Base-by-base conservation (phyloP, 1,140 invertebrate genomes). In the Bombus soroeensis region DNA sequence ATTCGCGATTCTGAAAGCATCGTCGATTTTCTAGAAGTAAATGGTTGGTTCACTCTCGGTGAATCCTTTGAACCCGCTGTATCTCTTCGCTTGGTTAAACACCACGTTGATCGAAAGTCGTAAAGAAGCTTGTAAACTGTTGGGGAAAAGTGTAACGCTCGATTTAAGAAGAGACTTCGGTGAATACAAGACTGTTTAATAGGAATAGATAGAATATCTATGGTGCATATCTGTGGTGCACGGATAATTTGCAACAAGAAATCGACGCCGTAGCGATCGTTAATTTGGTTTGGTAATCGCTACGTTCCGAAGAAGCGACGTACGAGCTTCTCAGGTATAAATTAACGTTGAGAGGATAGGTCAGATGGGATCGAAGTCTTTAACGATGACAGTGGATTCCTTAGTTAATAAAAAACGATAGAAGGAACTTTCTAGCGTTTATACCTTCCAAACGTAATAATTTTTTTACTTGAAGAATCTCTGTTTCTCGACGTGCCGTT, bases 71-170 rank as follows among this genome's bases (percentile, higher is more conserved):
- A 83, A 71, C 47, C 18, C 3, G 25, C 10, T 8, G 6, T 37
- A 34, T 75, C 64, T 83, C 28, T 25, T 41, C 74, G 47, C 41
- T 57, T 43, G 75, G 74, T 57, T 78, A 83, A 83, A 83, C 82
- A 77, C 34, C 28, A 34, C 15, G 25, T n/a, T 47, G 82, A 83
- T 83, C 64, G 22, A 39, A 32, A 10, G 62, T 32, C 28, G 41
- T 6, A 39, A 70, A 83, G 43, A 57, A 15, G n/a, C 47, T 4
- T n/a, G 64, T 15, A 28, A 78, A 43, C 43, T 18, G 6, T 6
- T 47, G 34, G 62, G 34, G 37, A 71, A 59, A 77, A 59, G n/a
- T n/a, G 74, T 78, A 32, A 25, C 34, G 74, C 47, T 83, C 41
- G 73, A 76, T 76, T 68, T 68, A 32, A 77, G 37, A 68, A 34